phyloP scores from a whole-genome alignment of 2,113 vertebrate species.

The Ciconia boyciana region DNA sequence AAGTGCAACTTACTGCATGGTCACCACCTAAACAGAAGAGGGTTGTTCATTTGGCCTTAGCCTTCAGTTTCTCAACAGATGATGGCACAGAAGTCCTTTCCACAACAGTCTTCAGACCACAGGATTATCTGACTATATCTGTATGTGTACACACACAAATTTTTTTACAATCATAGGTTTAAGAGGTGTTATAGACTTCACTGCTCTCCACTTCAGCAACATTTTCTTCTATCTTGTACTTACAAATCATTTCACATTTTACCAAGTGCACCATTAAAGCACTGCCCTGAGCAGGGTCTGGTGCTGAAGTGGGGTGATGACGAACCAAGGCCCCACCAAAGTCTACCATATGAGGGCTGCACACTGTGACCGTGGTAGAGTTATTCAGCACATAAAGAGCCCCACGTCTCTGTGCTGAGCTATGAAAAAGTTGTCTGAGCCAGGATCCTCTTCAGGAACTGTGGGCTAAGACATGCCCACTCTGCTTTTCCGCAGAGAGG shows the following conservation, averaged over 20 bases:
- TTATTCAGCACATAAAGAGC: not conserved
- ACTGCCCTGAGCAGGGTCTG: not conserved
- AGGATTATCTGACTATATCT: not conserved
- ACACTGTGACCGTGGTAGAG: fast-evolving
- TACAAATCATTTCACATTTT: not conserved
- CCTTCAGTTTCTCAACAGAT: not conserved
- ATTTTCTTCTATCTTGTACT: not conserved
- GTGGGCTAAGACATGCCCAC: not conserved
- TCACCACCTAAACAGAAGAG: not conserved
- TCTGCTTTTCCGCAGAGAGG: not conserved
- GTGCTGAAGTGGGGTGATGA: not conserved
- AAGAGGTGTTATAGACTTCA: not conserved
- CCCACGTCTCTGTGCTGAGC: not conserved
- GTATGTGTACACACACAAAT: not conserved
- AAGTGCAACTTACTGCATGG: not conserved
- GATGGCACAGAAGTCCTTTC: not conserved
- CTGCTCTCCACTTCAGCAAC: not conserved
- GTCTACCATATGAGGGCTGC: not conserved
- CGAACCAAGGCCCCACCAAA: not conserved
- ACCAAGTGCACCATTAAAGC: not conserved
- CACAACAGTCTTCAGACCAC: not conserved
- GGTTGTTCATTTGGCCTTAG: not conserved
- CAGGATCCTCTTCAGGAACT: not conserved
- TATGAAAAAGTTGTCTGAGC: not conserved
- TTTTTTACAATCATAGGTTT: not conserved